Conservation (phyloP, 2,888 invertebrate genomes). For the Steinernema carpocapsae region DNA sequence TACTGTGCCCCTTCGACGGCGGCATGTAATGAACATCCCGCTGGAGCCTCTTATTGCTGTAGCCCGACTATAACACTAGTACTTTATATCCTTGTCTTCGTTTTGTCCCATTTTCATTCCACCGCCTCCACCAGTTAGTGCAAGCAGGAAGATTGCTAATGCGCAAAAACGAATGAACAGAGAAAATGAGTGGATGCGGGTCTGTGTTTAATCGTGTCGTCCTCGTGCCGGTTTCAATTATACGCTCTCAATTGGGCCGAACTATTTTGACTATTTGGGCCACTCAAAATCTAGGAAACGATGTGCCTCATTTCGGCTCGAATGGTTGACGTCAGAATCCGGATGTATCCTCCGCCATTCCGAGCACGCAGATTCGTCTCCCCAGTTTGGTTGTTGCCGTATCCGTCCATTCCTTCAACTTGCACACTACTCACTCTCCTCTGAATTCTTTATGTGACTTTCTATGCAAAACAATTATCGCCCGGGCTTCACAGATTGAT, state of each 20-base stretch:
- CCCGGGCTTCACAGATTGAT: slow-evolving; percentile 18
- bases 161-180: slow-evolving; percentile 26
- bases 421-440: neutral
- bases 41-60: too few relatives aligned
- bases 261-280: slow-evolving; percentile 33
- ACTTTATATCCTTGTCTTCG: slow-evolving; percentile 17
- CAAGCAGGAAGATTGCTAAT: slow-evolving; percentile 31
- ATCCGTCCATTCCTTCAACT: neutral
- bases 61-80: neutral
- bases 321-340: slow-evolving; percentile 19
- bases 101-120: slow-evolving; percentile 8
- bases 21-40: too few relatives aligned
- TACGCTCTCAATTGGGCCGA: slow-evolving; percentile 29
- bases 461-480: slow-evolving; percentile 33
- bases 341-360: neutral
- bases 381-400: neutral
- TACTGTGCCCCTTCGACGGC: too few relatives aligned
- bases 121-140: slow-evolving; percentile 27
- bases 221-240: slow-evolving; percentile 35
- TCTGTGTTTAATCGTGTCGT: slow-evolving; percentile 32
- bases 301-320: neutral
- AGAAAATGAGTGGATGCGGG: slow-evolving; percentile 28
- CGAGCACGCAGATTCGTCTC: neutral
- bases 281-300: slow-evolving; percentile 20
- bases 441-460: slow-evolving; percentile 29